Evolutionary conservation across 2,113 vertebrate species (phyloP), one percentile per base, ranked within the genome.

Genomic region (Pomatorhinus ruficollis): DNA sequence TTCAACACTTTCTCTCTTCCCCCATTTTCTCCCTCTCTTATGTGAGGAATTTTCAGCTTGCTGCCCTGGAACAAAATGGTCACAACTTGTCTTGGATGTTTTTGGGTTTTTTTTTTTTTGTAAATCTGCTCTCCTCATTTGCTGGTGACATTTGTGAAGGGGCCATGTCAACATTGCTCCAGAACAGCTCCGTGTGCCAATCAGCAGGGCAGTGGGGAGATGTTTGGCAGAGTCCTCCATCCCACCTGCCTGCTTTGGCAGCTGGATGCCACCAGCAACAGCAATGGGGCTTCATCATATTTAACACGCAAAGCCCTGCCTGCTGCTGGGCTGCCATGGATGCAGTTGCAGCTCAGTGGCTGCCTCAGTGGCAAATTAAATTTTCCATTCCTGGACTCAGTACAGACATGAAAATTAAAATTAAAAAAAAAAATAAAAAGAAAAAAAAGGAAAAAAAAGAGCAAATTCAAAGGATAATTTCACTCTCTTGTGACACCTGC

Each of bases 211-310:
- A 79, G 52, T 0, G 9, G 53, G 57, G 50, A 53, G 35, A 25
- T 76, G 75, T 9, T 49, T 59, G 83, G 45, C 45, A 64, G 25
- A n/a, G 10, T 72, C 11, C 64, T 60, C 21, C 37, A 39, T 47
- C 37, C 49, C 0, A 0, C 27, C 21, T 0, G 0, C 42, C 35
- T 47, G 61, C 20, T 64, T 72, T 44, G 64, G 24, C 49, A 42
- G 30, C 53, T 60, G 27, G 42, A 6, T 42, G 28, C n/a, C 54
- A 22, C 40, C 71, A 31, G 1, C 4, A 52, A 3, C 25, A 39
- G 42, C 76, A 64, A 2, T 10, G 68, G 79, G 14, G 9, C 52
- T 77, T 57, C 53, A 13, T 39, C 5, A 2, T 7, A 8, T 64
- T 70, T 7, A 37, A 30, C 9, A 42, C 23, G 3, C 53, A 40